Evolutionary conservation across 2,888 invertebrate genomes (phyloP), one percentile per base, ranked within the genome.

Genomic region (Ectemnius lituratus): DNA sequence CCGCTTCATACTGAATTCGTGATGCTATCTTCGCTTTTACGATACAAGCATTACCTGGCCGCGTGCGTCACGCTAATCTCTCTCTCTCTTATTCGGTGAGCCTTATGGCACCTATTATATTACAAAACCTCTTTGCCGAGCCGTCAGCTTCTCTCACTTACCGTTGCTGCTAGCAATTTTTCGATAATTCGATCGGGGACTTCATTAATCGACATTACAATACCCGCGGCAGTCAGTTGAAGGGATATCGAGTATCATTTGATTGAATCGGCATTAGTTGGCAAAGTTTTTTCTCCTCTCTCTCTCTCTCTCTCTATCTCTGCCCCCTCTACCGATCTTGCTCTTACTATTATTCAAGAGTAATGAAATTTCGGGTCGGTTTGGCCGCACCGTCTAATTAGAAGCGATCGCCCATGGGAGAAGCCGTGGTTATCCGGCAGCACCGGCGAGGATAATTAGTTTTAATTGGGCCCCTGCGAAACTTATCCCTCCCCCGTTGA

Each of bases 381-480:
- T 70, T 62, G 62, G 56, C 46, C 66, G 49, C 16, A 61, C 73
- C 71, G 75, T 76, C 73, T 73, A 83, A 82, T 83, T 82, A 81
- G 68, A 62, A 70, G 70, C 73, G 78, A 83, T 82, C 82, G 74
- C 62, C 59, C 75, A 58, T 70, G 72, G 69, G 78, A 75, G 70
- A 67, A 62, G 73, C 45, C 70, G 56, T 52, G 76, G 68, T 76
- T 69, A 70, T 68, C 76, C 84, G 83, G 82, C 84, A 71, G 76
- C 73, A 72, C 78, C 75, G 77, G 76, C 75, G 75, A 73, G 81
- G 83, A 80, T 84, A 87, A 88, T 88, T 86, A 88, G 88, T 88
- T 85, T 87, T 86, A 88, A 88, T 87, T 87, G 86, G 81, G 37
- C 81, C 83, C 83, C 73, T 71, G 69, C 79, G 84, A 81, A 86